A percentile compares a stretch with the other conserved stretches of the same genome.
phyloP scores from a whole-genome alignment of 2,888 invertebrate genomes.

The Margaritifera margaritifera region DNA sequence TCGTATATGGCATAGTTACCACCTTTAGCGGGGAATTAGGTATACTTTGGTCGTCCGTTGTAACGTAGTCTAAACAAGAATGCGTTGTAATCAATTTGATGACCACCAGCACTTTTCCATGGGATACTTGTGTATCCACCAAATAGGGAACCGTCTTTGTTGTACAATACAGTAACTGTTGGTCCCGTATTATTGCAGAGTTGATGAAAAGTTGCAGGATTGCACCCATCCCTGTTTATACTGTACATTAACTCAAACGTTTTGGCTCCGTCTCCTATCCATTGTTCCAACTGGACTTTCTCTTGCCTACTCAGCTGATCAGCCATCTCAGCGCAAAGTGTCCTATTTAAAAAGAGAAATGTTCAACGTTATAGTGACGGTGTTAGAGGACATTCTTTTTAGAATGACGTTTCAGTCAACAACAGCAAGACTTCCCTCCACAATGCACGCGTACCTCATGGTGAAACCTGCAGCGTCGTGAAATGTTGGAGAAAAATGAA shows the following conservation, averaged over 20 bases:
- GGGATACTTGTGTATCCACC: slow-evolving; percentile 34
- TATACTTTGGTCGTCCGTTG: slow-evolving; percentile 8
- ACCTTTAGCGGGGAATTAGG: slow-evolving; percentile 7
- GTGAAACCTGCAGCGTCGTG: no score
- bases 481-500: no score
- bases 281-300: slow-evolving; percentile 18
- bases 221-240: slow-evolving; percentile 30
- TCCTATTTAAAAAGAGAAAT: no score
- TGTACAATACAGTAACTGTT: slow-evolving; percentile 39
- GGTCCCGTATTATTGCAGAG: slow-evolving; percentile 41
- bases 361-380: no score
- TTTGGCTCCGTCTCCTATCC: slow-evolving; percentile 19
- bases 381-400: no score
- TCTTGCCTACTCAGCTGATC: no score
- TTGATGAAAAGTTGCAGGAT: slow-evolving; percentile 27
- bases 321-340: no score
- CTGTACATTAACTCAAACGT: slow-evolving; percentile 22
- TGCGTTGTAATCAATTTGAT: slow-evolving; percentile 8
- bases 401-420: no score
- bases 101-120: slow-evolving; percentile 14
- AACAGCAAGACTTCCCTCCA: no score
- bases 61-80: slow-evolving; percentile 29
- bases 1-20: slow-evolving; percentile 3
- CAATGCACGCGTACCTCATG: no score
- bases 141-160: slow-evolving; percentile 32